Evolutionary conservation across 92 coral and sea anemone genomes (phyloP).

Genomic region (Parazoanthus swiftii): DNA sequence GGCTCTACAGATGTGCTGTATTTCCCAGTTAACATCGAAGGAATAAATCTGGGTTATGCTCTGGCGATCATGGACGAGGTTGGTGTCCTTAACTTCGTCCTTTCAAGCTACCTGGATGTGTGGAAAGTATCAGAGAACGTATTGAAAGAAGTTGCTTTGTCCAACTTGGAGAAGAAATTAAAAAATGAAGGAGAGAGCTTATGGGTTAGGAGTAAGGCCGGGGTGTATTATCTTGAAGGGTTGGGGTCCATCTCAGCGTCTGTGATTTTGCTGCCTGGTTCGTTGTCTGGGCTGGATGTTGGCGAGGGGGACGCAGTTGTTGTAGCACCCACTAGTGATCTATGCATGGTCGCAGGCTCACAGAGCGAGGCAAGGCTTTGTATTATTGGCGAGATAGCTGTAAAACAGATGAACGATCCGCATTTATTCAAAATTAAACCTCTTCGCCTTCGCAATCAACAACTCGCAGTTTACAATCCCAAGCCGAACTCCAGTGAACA

Average conservation of each 20-base stretch:
- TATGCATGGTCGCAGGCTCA: slow-evolving; percentile 83
- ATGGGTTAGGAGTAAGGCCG: slow-evolving; percentile 81
- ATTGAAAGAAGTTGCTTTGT: slow-evolving; percentile 68
- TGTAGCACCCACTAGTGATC: slow-evolving; percentile 70
- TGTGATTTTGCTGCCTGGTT: slow-evolving; percentile 77
- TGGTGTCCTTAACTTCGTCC: slow-evolving; percentile 64
- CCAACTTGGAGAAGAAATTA: slow-evolving; percentile 72
- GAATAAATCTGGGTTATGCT: slow-evolving; percentile 72
- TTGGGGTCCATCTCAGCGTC: slow-evolving; percentile 80
- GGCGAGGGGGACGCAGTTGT: slow-evolving; percentile 74
- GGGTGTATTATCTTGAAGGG: slow-evolving; percentile 77
- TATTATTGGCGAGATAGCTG: slow-evolving; percentile 84
- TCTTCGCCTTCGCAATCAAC: slow-evolving; percentile 62
- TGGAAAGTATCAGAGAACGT: slow-evolving; percentile 80
- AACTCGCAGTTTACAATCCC: slow-evolving; percentile 69
- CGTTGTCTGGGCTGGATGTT: slow-evolving; percentile 69
- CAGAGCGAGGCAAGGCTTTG: slow-evolving; percentile 82
- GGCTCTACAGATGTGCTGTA: slow-evolving; percentile 69
- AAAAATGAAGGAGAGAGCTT: slow-evolving; percentile 52
- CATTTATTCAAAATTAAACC: slow-evolving; percentile 75
- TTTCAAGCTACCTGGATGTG: slow-evolving; percentile 76
- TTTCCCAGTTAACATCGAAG: slow-evolving; percentile 70
- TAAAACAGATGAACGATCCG: slow-evolving; percentile 70
- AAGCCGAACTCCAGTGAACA: slow-evolving; percentile 72
- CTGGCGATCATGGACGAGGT: slow-evolving; percentile 75